phyloP scores from a whole-genome alignment of 1,140 invertebrate species.

The Pogonomyrmex californicus region DNA sequence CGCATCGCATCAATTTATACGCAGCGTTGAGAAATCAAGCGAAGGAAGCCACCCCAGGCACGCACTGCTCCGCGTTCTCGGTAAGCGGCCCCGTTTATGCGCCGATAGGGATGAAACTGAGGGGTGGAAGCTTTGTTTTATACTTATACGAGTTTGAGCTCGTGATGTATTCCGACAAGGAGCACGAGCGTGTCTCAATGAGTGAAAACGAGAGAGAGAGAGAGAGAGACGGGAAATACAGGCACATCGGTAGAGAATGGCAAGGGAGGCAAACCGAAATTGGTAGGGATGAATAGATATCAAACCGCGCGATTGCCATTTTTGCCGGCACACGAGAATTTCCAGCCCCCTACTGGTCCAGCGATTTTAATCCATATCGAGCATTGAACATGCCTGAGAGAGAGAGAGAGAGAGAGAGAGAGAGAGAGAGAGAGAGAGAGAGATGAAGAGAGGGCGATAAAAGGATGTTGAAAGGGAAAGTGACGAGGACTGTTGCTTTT shows the following conservation, averaged over 20 bases:
- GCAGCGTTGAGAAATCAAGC: conserved; percentile 81
- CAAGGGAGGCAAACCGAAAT: conserved; percentile 52
- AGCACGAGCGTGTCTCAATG: conserved; percentile 37
- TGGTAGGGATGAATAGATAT: conserved; percentile 75
- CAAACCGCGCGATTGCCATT: conserved; percentile 85
- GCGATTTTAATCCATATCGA: conserved; percentile 67
- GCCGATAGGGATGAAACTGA: conserved; percentile 55
- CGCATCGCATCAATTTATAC: conserved; percentile 83
- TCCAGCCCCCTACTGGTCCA: conserved; percentile 46
- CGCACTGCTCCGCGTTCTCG: conserved; percentile 45
- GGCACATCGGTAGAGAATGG: conserved; percentile 57
- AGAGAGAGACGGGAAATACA: conserved; percentile 52
- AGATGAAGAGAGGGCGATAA: conserved; percentile 23
- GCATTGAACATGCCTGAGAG: not conserved
- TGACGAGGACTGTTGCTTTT: conserved; percentile 13
- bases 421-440: not conserved
- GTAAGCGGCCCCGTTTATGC: conserved; percentile 78
- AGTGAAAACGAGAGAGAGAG: conserved; percentile 26
- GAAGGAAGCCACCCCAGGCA: conserved; percentile 77
- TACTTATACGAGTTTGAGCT: conserved; percentile 80
- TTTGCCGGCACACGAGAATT: conserved; percentile 75
- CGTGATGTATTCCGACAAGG: conserved; percentile 80
- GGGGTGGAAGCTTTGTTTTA: conserved; percentile 81
- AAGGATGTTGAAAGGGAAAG: conserved; percentile 12
- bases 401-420: conserved; percentile 4